phyloP scores from a whole-genome alignment of 2,797 vertebrate species.

The Tragopan temminckii region DNA sequence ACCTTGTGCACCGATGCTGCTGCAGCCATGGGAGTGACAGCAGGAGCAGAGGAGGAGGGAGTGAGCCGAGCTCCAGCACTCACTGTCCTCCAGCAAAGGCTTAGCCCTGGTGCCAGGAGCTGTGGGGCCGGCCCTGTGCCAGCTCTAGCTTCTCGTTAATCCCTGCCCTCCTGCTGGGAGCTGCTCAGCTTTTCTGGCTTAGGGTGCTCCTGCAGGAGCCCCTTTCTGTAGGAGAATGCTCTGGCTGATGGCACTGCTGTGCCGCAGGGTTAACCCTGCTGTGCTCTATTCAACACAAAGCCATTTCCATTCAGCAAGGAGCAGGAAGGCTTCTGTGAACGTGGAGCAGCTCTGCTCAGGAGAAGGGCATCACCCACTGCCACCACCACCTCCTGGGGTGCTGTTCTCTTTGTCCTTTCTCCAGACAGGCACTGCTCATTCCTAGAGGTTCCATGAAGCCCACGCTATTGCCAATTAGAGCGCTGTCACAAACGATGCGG shows the following conservation, averaged over 20 bases:
- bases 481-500: rapidly evolving
- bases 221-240: not conserved
- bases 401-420: not conserved
- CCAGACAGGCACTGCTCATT: not conserved
- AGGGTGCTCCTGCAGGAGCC: not conserved
- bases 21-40: rapidly evolving
- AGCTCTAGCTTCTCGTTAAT: not conserved
- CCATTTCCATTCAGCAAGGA: rapidly evolving
- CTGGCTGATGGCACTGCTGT: not conserved
- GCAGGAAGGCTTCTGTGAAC: not conserved
- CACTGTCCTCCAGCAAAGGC: not conserved
- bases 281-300: not conserved
- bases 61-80: not conserved
- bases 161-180: not conserved
- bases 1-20: not conserved
- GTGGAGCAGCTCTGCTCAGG: not conserved
- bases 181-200: not conserved
- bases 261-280: not conserved
- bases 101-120: not conserved
- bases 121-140: not conserved
- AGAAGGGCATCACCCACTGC: too few relatives aligned
- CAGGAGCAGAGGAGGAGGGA: not conserved
- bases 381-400: not conserved
- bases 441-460: not conserved
- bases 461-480: rapidly evolving